Evolutionary conservation across 2,888 invertebrate species (phyloP), one percentile per base, ranked within the genome.

Genomic region (Microdon myrmicae): DNA sequence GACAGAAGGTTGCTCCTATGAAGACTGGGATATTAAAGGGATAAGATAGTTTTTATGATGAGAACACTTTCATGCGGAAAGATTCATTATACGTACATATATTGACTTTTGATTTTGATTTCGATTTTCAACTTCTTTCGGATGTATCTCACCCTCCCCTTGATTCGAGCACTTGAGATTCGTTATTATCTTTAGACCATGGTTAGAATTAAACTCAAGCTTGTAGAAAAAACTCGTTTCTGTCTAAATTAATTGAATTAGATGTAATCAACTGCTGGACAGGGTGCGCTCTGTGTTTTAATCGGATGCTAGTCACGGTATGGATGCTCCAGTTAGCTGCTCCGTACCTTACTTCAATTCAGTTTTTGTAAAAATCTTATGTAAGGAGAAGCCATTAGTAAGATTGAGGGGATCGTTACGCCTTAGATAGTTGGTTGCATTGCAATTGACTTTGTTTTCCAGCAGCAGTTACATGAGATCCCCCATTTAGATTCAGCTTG

Each of bases 91-190:
- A n/a, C n/a, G n/a, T n/a, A n/a, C n/a, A n/a, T n/a, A n/a, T 64
- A 64, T 58, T 56, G 51, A 64, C 64, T 47, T 64, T 64, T 58
- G 64, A 58, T 47, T 58, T 64, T 58, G 51, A 51, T 51, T 64
- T n/a, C n/a, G n/a, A n/a, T n/a, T n/a, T n/a, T n/a, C n/a, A n/a
- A n/a, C n/a, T n/a, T 51, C 45, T 39, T 54, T 14, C 22, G 9
- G 29, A 14, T 28, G 49, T 12, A 2, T 22, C 19, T 9, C 7
- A 3, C 29, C n/a, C n/a, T n/a, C n/a, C n/a, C n/a, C n/a, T n/a
- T n/a, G n/a, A n/a, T n/a, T n/a, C n/a, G n/a, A n/a, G n/a, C n/a
- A 7, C 8, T 22, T 22, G 22, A 7, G 22, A 22, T 7, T 1
- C 6, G 22, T 22, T 22, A 22, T 22, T 7, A 22, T 22, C 8